Conservation (phyloP, 1,140 invertebrate species). For the Caerostris darwini region DNA sequence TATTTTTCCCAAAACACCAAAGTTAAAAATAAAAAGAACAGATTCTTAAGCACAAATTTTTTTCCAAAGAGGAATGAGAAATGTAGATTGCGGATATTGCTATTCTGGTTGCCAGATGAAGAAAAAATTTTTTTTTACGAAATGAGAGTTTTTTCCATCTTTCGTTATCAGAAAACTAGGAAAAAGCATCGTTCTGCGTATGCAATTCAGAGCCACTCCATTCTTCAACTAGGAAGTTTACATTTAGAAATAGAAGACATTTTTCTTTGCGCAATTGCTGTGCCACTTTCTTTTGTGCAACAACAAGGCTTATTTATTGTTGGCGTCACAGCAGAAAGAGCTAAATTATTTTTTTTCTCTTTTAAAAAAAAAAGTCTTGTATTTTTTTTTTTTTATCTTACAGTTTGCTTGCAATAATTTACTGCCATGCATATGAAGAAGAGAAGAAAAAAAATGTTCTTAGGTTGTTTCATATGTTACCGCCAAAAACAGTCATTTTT, state of each 20-base stretch:
- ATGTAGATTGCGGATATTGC: background rate
- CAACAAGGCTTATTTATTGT: conserved; percentile 2
- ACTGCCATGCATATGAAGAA: background rate
- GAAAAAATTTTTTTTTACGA: background rate
- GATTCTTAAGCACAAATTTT: background rate
- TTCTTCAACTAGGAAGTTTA: conserved; percentile 1
- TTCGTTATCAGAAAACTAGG: conserved; percentile 14
- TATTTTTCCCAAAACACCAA: no score
- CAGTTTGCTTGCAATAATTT: background rate
- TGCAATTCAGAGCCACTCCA: background rate
- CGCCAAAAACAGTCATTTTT: no score
- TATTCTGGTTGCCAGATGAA: background rate
- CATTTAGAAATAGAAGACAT: conserved; percentile 38
- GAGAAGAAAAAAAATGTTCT: no score
- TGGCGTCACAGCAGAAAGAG: background rate
- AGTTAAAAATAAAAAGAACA: background rate
- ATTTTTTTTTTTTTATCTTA: background rate
- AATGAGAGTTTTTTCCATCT: conserved; percentile 24
- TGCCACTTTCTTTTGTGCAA: conserved; percentile 18
- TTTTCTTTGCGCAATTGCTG: conserved; percentile 19
- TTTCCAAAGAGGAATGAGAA: background rate
- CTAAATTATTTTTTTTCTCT: background rate
- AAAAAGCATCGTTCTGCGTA: background rate
- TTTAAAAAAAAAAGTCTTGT: background rate
- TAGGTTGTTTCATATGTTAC: no score